These are phyloP conservation scores for Dicrurus megarhynchus DNA, from an alignment of 2,113 vertebrate species.

Conservation along the genomic window DNA sequence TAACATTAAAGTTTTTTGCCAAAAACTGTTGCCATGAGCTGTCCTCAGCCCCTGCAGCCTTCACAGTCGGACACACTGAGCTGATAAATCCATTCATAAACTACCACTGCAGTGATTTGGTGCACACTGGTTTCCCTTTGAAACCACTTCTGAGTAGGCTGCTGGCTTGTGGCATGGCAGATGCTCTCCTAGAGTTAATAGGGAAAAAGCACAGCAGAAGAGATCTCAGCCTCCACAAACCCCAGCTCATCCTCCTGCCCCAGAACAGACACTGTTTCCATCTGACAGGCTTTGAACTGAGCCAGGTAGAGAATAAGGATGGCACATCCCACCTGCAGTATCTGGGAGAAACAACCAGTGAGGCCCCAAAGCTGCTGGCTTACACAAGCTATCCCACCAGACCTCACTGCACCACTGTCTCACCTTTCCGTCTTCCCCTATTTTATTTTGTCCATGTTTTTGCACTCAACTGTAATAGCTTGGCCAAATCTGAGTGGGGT, in stretches of 20 bases:
- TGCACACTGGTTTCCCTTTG: not conserved
- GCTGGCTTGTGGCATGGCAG: not conserved
- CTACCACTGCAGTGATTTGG: not conserved
- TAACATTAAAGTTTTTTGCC: not conserved
- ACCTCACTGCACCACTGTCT: not conserved
- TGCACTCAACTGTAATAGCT: not conserved
- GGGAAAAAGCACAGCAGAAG: not conserved
- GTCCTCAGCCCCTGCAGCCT: not conserved
- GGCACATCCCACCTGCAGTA: accelerated
- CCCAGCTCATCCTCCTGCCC: not conserved
- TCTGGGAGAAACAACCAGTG: not conserved
- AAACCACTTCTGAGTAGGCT: not conserved
- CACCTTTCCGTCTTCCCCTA: accelerated
- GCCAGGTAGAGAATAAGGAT: not conserved
- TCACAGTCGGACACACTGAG: not conserved
- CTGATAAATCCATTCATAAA: not conserved
- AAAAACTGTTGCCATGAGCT: not conserved
- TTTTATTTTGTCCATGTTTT: not conserved
- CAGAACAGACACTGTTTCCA: not conserved
- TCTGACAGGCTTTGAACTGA: not conserved
- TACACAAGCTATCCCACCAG: not conserved
- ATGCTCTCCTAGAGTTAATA: too few relatives aligned
- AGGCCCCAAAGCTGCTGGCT: not conserved
- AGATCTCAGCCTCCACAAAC: not conserved
- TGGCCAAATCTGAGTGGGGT: not conserved